Evolutionary conservation across 2,888 invertebrate genomes (phyloP).

Genomic region (Drosophila longiperda): DNA sequence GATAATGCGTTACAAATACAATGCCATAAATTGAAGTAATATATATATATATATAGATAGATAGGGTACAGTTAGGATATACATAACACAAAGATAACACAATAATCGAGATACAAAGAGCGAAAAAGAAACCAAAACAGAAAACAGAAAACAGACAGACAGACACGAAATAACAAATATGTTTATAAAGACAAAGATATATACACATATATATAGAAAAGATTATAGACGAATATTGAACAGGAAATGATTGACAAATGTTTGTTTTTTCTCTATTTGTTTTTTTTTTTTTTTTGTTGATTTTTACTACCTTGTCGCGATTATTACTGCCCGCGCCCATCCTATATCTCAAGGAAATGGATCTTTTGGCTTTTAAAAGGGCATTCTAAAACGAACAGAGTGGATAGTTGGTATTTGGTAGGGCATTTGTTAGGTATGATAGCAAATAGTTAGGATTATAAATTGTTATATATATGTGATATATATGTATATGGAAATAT

Average conservation of each 20-base stretch:
- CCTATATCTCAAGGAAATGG: constrained; percentile 85
- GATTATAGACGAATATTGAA: constrained; percentile 27
- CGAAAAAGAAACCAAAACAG: constrained; percentile 1
- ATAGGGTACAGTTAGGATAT: constrained; percentile 21
- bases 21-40: constrained; percentile 42
- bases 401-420: constrained; percentile 62
- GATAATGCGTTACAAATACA: constrained; percentile 33
- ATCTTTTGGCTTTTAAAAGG: constrained; percentile 85
- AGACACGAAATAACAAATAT: constrained; percentile 37
- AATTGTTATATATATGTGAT: constrained; percentile 10
- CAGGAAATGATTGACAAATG: constrained; percentile 33
- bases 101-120: constrained; percentile 9
- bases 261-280: constrained; percentile 12
- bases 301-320: constrained; percentile 85
- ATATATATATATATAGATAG: neutral
- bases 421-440: constrained; percentile 56
- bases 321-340: constrained; percentile 84
- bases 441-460: constrained; percentile 38
- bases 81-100: constrained; percentile 30
- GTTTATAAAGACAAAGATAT: constrained; percentile 37
- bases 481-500: constrained; percentile 22
- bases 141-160: constrained; percentile 28
- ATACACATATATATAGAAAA: constrained; percentile 19
- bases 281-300: constrained; percentile 31
- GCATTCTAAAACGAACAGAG: constrained; percentile 83